Conservation (phyloP, 2,113 vertebrate genomes). For the Pithys albifrons region DNA sequence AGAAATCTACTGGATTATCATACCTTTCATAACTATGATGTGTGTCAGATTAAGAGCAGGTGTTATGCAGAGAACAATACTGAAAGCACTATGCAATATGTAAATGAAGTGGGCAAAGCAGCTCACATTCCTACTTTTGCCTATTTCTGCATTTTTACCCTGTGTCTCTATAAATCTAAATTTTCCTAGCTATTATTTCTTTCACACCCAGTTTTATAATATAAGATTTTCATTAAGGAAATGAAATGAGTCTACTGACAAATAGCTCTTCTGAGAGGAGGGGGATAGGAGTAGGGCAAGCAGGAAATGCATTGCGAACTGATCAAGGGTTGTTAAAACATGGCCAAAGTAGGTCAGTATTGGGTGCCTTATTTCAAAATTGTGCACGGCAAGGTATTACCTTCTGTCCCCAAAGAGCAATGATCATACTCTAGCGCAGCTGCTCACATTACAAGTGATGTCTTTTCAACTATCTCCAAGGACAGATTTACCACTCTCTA, state of each 20-base stretch:
- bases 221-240: neutral
- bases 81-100: neutral
- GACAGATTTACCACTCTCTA: slow-evolving; percentile 36
- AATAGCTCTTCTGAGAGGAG: neutral
- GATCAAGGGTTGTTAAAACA: neutral
- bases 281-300: neutral
- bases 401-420: neutral
- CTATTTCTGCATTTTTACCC: neutral
- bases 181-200: neutral
- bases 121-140: neutral
- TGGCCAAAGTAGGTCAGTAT: neutral
- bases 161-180: neutral
- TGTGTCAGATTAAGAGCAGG: neutral
- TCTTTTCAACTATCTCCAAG: slow-evolving; percentile 58
- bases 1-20: neutral
- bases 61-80: neutral
- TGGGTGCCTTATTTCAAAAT: neutral
- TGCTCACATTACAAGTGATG: slow-evolving; percentile 32
- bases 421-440: neutral
- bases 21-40: neutral
- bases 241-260: neutral
- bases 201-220: neutral
- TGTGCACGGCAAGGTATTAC: neutral
- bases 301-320: neutral
- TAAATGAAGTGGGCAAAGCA: neutral